Conservation (phyloP, 2,888 invertebrate genomes). For the Epistrophe grossulariae region DNA sequence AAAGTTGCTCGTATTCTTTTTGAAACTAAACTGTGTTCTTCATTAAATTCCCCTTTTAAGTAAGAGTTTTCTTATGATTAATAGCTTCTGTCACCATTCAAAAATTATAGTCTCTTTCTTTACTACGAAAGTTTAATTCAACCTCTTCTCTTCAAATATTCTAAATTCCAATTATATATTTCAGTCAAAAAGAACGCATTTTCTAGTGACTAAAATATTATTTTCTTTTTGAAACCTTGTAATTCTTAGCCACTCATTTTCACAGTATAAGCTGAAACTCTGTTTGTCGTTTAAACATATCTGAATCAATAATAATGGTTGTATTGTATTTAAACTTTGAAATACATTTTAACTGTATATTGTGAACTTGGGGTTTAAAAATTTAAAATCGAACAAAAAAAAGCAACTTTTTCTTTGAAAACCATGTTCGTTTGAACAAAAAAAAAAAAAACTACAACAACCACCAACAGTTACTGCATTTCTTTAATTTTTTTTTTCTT, state of each 20-base stretch:
- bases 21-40: no score
- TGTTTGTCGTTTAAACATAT: background rate
- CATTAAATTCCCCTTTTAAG: no score
- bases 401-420: slow-evolving; percentile 16
- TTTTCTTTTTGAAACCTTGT: background rate
- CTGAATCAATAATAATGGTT: background rate
- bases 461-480: slow-evolving; percentile 53
- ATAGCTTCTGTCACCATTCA: no score
- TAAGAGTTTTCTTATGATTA: no score
- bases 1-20: no score
- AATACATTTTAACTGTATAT: background rate
- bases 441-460: slow-evolving; percentile 1
- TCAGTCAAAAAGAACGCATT: background rate
- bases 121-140: no score
- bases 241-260: background rate
- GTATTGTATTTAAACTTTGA: background rate
- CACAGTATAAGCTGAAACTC: background rate
- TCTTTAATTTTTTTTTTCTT: slow-evolving; percentile 19
- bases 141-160: background rate
- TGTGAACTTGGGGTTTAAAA: background rate
- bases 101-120: no score
- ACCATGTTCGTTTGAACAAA: background rate
- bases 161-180: background rate
- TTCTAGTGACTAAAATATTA: background rate
- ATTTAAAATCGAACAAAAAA: background rate